These are phyloP conservation scores for Caenorhabditis uteleia DNA, from an alignment of 2,888 invertebrate species.

Conservation along the genomic window DNA sequence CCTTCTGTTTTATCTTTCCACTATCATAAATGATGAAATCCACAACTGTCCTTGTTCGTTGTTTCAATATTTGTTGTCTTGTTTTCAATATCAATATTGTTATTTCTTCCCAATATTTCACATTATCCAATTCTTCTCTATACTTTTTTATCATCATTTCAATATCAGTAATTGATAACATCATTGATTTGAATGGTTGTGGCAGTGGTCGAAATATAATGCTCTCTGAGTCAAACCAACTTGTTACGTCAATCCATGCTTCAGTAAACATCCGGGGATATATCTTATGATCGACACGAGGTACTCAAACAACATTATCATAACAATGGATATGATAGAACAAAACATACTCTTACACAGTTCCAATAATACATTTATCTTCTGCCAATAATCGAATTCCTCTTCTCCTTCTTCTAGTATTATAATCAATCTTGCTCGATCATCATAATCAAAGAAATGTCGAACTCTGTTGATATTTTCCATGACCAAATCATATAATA, in stretches of 20 bases:
- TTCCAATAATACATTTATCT: conserved; percentile 26
- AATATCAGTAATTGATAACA: conserved; percentile 8
- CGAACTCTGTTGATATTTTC: conserved; percentile 39
- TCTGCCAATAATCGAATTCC: conserved; percentile 34
- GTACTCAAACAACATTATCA: conserved; percentile 25
- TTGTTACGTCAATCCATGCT: conserved; percentile 43
- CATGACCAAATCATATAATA: conserved; percentile 41
- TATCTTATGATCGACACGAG: conserved; percentile 50
- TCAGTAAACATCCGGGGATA: conserved; percentile 48
- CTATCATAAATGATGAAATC: conserved; percentile 38
- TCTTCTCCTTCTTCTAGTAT: conserved; percentile 22
- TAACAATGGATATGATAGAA: neutral
- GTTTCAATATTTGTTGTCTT: conserved; percentile 22
- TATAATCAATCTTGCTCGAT: conserved; percentile 21
- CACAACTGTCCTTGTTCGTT: conserved; percentile 8
- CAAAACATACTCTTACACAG: conserved; percentile 23
- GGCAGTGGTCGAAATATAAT: conserved; percentile 33
- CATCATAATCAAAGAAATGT: conserved; percentile 26
- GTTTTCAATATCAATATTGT: conserved; percentile 11
- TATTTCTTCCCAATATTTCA: conserved; percentile 22
- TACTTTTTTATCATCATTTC: conserved; percentile 8
- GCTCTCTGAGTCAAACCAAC: conserved; percentile 35
- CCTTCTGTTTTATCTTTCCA: conserved; percentile 30
- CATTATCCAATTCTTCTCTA: conserved; percentile 11
- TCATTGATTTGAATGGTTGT: conserved; percentile 19